phyloP scores from a whole-genome alignment of 2,888 invertebrate genomes.

The Hoplodrina blanda region DNA sequence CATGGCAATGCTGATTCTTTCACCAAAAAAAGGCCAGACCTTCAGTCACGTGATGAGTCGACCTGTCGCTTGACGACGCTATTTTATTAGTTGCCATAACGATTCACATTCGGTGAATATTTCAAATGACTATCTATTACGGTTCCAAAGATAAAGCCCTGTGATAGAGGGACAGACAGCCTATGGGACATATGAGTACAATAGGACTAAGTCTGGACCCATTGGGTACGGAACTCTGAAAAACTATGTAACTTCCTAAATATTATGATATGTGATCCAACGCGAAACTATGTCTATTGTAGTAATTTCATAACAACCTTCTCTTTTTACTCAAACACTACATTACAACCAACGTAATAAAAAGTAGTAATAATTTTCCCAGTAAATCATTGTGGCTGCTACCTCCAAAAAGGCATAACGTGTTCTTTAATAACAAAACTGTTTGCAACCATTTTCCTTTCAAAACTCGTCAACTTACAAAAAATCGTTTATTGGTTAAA shows the following conservation, averaged over 20 bases:
- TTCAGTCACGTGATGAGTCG: no score
- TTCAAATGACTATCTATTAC: no score
- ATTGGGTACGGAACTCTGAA: no score
- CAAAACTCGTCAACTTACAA: background rate
- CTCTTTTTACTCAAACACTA: conserved; percentile 30
- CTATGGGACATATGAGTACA: no score
- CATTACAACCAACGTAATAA: background rate
- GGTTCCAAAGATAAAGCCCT: no score
- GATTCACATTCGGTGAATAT: no score
- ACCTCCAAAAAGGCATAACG: background rate
- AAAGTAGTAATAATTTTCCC: background rate
- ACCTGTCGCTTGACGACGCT: no score
- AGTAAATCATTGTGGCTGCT: background rate
- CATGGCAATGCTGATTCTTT: no score
- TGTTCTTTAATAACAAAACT: background rate
- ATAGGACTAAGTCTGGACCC: no score
- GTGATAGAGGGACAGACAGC: no score
- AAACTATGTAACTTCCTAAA: conserved; percentile 20
- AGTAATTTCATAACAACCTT: conserved; percentile 48
- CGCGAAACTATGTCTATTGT: conserved; percentile 18
- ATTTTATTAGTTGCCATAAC: no score
- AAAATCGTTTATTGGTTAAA: background rate
- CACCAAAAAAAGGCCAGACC: no score
- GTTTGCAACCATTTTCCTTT: background rate
- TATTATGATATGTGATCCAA: conserved; percentile 34